Base-by-base conservation (phyloP, 2,888 invertebrate species). In the Notodonta ziczac region DNA sequence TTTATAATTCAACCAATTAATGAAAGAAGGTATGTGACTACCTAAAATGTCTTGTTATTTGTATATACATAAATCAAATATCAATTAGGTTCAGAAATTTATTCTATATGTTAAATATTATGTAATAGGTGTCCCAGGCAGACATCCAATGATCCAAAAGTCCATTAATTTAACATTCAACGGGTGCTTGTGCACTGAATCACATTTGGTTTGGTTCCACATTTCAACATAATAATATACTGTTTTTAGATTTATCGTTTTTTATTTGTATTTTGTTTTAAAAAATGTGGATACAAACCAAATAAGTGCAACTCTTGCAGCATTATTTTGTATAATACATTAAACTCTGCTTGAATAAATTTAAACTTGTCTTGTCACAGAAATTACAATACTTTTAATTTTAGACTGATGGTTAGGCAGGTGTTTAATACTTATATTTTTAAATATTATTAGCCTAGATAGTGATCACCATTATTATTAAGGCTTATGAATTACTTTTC, bases 401-500 rank as follows among this genome's bases (percentile, higher is more conserved):
- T 48, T 10, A 8, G 4, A 35, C 35, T 6, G 35, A 35, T 35
- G 42, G 42, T 42, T 42, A 42, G 9, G 8, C 8, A 9, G 42
- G 5, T 48, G 10, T 48, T 14, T 14, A 12, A 48, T 10, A 48
- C 48, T 48, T 48, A 48, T 48, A 16, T 50, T 16, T 74, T 71
- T 63, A 65, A 60, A 62, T 62, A 68, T 58, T 62, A 70, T 70
- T 74, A 68, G 63, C 65, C 72, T 75, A 70, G 59, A 62, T 60
- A 62, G 56, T 70, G 58, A 69, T 69, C 46, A 66, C 67, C 54
- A 66, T 44, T 70, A 66, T 67, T 67, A 63, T 65, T 75, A 62
- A 63, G 54, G 54, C 52, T 65, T 39, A 50, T 46, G 52, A 63
- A 63, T 83, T 90, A 97, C 89, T 97, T 97, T 79, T 98, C 97